Evolutionary conservation across 2,797 vertebrate genomes (phyloP), one percentile per base, ranked within the genome.

Genomic region (Hapalemur alaotrensis): DNA sequence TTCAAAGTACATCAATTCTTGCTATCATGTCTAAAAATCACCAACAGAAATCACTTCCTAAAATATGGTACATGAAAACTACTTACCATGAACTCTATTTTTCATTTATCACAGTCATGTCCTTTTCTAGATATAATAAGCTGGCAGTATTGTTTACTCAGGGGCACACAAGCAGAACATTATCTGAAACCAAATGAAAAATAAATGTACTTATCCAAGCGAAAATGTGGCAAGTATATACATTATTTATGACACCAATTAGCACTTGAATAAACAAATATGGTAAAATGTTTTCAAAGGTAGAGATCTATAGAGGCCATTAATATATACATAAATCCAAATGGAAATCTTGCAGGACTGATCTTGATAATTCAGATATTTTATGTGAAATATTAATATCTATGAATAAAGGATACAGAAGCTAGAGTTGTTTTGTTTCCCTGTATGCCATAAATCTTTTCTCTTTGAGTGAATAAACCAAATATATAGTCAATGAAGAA

Each of bases 151-250:
- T 83, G 23, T 80, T 86, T 95, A 69, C 46, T 25, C 52, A 43
- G 20, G 7, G 70, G 5, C 14, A 23, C 17, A 89, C 10, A 88
- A 95, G 11, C 13, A 95, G 30, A 87, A 85, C n/a, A 93, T 3
- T 32, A 20, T 85, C 43, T 75, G 43, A 97, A 80, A 22, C 1
- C 72, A 86, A 43, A 93, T 85, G 43, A 86, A 93, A 97, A 90
- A 75, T 67, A 81, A 96, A 57, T n/a, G 7, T 20, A 70, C 22
- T 91, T 61, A 95, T n/a, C 18, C 32, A 89, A 65, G 41, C 75
- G 48, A 95, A 96, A 97, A 81, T 78, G 76, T n/a, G 48, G 20
- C 41, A 93, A 90, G 15, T 38, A 1, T 7, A 32, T 86, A 57
- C 48, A 41, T 86, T 89, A 89, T 63, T 96, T 75, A 73, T 57